Percentiles rank a stretch among this genome's conserved stretches.
These are phyloP conservation scores for Nymphalis c-album DNA, from an alignment of 2,888 invertebrate genomes.

Conservation along the genomic window DNA sequence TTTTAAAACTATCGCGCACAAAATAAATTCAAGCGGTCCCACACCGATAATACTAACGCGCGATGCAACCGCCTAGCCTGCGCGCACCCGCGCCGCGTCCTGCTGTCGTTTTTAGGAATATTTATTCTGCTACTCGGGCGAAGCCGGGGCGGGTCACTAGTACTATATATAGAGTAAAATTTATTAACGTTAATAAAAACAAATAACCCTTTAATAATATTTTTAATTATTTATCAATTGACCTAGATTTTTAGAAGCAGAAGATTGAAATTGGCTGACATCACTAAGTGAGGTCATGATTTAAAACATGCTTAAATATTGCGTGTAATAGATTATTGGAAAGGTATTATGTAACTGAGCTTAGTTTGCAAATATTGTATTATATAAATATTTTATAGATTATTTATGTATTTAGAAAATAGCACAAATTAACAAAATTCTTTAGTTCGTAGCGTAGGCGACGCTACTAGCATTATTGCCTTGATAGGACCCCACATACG, in stretches of 20 bases:
- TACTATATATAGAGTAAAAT: no score
- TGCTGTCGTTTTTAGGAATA: no score
- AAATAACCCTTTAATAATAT: no score
- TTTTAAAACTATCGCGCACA: no score
- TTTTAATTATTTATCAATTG: not conserved
- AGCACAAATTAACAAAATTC: not conserved
- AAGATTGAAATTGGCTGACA: not conserved
- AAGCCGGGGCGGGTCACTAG: no score
- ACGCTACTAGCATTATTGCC: not conserved
- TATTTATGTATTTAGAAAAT: not conserved
- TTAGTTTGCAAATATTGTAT: not conserved
- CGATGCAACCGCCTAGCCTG: no score
- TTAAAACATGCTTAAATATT: slow-evolving; percentile 1
- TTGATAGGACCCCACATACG: not conserved
- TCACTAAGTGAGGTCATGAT: not conserved
- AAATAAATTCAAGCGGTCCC: no score
- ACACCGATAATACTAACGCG: no score
- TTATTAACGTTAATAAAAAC: no score
- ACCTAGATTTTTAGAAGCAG: not conserved
- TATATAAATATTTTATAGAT: not conserved
- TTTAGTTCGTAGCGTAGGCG: not conserved
- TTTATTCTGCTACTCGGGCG: no score
- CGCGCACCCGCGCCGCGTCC: no score
- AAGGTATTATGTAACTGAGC: not conserved
- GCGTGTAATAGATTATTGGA: not conserved